These are phyloP conservation scores for Nasonia longicornis DNA, from an alignment of 1,140 invertebrate species.

Conservation along the genomic window DNA sequence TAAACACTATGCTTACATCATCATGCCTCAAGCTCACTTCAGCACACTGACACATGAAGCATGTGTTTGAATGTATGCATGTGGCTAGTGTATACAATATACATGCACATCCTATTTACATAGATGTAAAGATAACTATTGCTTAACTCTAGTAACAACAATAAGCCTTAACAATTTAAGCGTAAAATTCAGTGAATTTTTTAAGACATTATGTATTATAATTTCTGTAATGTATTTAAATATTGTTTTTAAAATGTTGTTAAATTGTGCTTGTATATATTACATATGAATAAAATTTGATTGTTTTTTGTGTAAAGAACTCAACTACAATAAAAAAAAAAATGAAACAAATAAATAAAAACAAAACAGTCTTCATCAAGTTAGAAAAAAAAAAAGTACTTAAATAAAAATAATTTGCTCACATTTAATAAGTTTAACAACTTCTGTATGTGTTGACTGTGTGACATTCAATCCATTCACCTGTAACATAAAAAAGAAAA, in stretches of 20 bases:
- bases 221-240: not conserved
- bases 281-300: too few species aligned
- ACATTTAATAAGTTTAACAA: constrained; percentile 94
- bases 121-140: not conserved
- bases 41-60: constrained; percentile 24
- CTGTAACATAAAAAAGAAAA: constrained; percentile 63
- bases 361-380: not conserved
- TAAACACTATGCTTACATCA: constrained; percentile 49
- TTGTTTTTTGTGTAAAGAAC: not conserved
- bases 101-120: not conserved
- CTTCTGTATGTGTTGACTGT: constrained; percentile 90
- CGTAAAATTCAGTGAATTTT: not conserved
- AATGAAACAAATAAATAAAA: not conserved
- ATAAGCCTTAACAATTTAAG: constrained; percentile 13
- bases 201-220: not conserved
- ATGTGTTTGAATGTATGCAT: constrained; percentile 16
- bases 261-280: too few species aligned
- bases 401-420: constrained; percentile 64
- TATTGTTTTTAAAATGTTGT: too few species aligned
- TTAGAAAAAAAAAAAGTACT: not conserved
- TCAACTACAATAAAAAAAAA: not conserved
- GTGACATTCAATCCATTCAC: constrained; percentile 94
- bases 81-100: not conserved
- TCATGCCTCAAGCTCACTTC: constrained; percentile 45
- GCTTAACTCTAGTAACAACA: constrained; percentile 7